Evolutionary conservation across 2,797 vertebrate species (phyloP).

Genomic region (Sebastiscus tertius): DNA sequence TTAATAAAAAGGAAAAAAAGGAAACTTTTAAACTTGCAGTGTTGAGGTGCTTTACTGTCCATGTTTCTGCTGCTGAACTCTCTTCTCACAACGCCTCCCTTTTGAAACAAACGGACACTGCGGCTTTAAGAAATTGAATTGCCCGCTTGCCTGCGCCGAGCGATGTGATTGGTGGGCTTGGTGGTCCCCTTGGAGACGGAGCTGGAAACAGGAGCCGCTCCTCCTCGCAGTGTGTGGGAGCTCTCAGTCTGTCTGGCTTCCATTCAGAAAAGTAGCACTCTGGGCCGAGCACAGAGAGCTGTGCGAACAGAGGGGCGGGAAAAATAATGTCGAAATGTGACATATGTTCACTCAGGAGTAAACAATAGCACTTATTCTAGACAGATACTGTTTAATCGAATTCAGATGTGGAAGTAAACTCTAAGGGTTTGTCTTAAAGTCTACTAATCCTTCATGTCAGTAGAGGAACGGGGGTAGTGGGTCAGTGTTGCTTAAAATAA

Average conservation of each 20-base stretch:
- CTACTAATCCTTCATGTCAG: conserved; percentile 6
- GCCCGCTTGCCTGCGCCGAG: conserved; percentile 69
- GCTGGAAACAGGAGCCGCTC: conserved; percentile 76
- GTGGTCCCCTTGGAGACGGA: conserved; percentile 79
- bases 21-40: conserved; percentile 65
- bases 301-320: conserved; percentile 13
- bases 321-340: conserved; percentile 10
- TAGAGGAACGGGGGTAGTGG: conserved; percentile 11
- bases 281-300: conserved; percentile 40
- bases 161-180: conserved; percentile 79
- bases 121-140: conserved; percentile 87
- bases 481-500: conserved; percentile 22
- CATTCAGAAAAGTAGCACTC: conserved; percentile 76
- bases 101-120: conserved; percentile 51
- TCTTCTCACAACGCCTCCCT: neutral
- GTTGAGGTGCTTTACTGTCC: conserved; percentile 67
- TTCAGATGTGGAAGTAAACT: neutral
- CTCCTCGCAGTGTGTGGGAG: conserved; percentile 73
- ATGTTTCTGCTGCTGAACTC: neutral
- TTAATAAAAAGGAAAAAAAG: conserved; percentile 77
- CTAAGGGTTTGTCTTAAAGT: neutral
- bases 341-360: conserved; percentile 39
- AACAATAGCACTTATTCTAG: conserved; percentile 24
- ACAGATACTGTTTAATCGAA: conserved; percentile 10
- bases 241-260: conserved; percentile 71